These are phyloP conservation scores for Lontra canadensis DNA, from an alignment of 2,113 vertebrate species.

Conservation along the genomic window DNA sequence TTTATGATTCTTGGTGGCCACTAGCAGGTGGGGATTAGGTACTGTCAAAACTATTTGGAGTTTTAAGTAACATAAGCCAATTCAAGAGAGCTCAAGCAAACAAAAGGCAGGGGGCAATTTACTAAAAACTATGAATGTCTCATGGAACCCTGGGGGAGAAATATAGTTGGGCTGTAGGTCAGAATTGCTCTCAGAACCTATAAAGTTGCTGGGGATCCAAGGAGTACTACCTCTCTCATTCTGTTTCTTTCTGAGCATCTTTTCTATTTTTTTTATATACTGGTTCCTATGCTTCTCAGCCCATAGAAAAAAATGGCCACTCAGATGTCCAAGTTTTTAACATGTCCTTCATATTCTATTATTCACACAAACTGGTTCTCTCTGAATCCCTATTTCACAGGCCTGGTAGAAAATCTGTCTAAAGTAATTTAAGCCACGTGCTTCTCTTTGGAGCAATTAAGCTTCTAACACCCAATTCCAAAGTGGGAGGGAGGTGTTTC, in stretches of 20 bases:
- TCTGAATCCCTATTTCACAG: neutral
- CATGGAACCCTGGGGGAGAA: neutral
- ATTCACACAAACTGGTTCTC: neutral
- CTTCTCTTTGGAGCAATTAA: neutral
- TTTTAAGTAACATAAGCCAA: constrained; percentile 11
- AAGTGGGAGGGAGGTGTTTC: rapidly evolving
- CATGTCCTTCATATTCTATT: neutral
- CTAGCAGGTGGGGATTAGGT: neutral
- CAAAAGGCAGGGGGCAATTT: neutral
- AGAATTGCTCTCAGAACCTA: neutral
- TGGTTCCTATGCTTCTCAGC: neutral
- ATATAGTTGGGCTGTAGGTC: neutral
- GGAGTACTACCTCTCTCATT: neutral
- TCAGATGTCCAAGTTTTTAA: neutral
- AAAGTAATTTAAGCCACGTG: neutral
- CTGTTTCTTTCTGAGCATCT: neutral
- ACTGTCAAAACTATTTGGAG: neutral
- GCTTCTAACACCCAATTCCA: neutral
- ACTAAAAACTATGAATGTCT: neutral
- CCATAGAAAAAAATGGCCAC: neutral
- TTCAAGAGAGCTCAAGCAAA: neutral
- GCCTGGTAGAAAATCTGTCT: neutral
- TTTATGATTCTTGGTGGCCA: neutral
- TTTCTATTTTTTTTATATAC: neutral
- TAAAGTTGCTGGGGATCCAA: neutral